phyloP scores from a whole-genome alignment of 2,113 vertebrate genomes.

The Calonectris borealis region DNA sequence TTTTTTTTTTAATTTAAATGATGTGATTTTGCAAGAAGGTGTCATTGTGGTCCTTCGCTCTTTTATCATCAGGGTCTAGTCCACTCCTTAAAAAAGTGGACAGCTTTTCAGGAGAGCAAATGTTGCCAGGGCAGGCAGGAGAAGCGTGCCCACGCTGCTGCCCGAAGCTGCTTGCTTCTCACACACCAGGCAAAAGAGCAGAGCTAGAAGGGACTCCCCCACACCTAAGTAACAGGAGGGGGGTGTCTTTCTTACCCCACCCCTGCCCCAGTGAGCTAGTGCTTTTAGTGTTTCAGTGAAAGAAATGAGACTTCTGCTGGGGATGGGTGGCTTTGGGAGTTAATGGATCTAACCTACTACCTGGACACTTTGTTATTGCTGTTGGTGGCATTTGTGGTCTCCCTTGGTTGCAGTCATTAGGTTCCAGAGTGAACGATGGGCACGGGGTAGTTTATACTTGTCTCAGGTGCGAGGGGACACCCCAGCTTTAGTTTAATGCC shows the following conservation, averaged over 20 bases:
- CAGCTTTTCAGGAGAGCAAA: neutral
- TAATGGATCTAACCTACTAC: neutral
- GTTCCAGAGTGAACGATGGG: neutral
- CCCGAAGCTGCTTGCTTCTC: neutral
- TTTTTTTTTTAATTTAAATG: neutral
- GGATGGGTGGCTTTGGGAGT: neutral
- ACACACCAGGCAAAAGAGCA: neutral
- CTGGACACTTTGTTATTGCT: neutral
- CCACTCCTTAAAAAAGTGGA: neutral
- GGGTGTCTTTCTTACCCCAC: neutral
- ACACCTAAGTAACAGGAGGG: no score
- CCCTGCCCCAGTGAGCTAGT: accelerated
- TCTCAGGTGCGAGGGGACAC: neutral
- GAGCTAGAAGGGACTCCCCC: neutral
- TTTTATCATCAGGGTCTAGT: neutral
- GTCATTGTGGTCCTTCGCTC: neutral
- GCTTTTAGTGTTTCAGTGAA: neutral
- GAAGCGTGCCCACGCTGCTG: neutral
- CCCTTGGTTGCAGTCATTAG: neutral
- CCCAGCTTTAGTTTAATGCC: neutral
- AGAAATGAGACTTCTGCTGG: neutral
- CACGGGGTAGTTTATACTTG: neutral
- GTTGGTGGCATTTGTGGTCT: neutral
- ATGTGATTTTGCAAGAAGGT: neutral
- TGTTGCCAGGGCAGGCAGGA: neutral